A percentile compares a stretch with the other conserved stretches of the same genome.
These are phyloP conservation scores for Cryptoleucopteryx plumbea DNA, from an alignment of 2,113 vertebrate species.

Conservation along the genomic window DNA sequence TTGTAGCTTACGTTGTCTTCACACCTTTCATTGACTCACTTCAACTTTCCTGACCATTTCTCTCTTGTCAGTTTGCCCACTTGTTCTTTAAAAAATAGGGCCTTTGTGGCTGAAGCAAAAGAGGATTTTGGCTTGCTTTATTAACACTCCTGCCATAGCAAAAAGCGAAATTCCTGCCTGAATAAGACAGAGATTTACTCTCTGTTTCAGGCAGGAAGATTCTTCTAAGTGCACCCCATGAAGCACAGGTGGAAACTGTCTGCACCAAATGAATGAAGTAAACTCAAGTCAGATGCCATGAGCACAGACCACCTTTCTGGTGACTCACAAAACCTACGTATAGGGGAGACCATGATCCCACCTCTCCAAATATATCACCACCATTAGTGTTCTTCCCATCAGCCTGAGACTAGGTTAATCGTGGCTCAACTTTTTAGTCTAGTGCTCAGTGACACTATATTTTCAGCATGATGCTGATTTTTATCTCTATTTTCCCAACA, in stretches of 20 bases:
- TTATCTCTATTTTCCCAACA: not conserved
- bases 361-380: not conserved
- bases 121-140: not conserved
- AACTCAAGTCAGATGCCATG: not conserved
- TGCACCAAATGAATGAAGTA: not conserved
- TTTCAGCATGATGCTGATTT: not conserved
- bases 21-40: not conserved
- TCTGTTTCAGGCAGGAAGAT: not conserved
- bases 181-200: not conserved
- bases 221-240: not conserved
- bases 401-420: not conserved
- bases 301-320: not conserved
- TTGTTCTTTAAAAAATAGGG: not conserved
- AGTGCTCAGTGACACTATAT: not conserved
- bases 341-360: not conserved
- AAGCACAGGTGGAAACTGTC: not conserved
- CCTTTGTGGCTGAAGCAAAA: not conserved
- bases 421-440: not conserved
- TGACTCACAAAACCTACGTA: not conserved
- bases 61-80: not conserved
- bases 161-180: not conserved
- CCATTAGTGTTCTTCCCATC: not conserved
- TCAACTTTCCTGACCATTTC: not conserved
- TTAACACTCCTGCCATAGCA: not conserved
- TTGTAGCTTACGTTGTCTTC: not conserved